Base-by-base conservation (phyloP, 2,888 invertebrate species). In the Pristionchus exspectatus region DNA sequence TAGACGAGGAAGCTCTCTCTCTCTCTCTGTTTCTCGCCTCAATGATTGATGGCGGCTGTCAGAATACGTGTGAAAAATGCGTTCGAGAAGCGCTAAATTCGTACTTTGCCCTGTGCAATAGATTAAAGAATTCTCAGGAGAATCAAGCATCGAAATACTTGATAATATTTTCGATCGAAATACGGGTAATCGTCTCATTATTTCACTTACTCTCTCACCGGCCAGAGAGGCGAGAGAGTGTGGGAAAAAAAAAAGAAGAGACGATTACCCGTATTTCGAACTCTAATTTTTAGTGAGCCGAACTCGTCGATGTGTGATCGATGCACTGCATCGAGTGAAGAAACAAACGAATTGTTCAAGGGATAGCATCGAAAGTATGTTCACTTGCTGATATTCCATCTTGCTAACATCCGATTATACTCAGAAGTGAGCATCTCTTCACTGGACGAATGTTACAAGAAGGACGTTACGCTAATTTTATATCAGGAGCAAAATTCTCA, bases 221-320 rank as follows among this genome's bases (percentile, higher is more conserved):
- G n/a, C n/a, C n/a, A n/a, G n/a, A n/a, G n/a, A n/a, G n/a, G n/a
- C n/a, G n/a, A n/a, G n/a, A n/a, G n/a, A n/a, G n/a, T n/a, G n/a
- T n/a, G n/a, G n/a, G n/a, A n/a, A n/a, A n/a, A n/a, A n/a, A n/a
- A n/a, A n/a, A n/a, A n/a, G n/a, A n/a, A n/a, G n/a, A n/a, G n/a
- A n/a, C n/a, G n/a, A n/a, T n/a, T n/a, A n/a, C n/a, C n/a, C n/a
- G n/a, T n/a, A n/a, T n/a, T n/a, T n/a, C n/a, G n/a, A n/a, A n/a
- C n/a, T n/a, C n/a, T n/a, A n/a, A n/a, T 14, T 59, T 94, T 91
- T 91, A 94, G 94, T 93, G 90, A 91, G 91, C 83, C 93, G 93
- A 30, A 91, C 93, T 24, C 91, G 93, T 33, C 90, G 92, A 88
- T 94, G 94, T 81, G 94, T 94, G 7, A 89, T 93, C 24, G 74